Percentiles rank a stretch among this genome's conserved stretches.
Evolutionary conservation across 2,797 vertebrate genomes (phyloP).

Genomic region (Cuculus canorus): DNA sequence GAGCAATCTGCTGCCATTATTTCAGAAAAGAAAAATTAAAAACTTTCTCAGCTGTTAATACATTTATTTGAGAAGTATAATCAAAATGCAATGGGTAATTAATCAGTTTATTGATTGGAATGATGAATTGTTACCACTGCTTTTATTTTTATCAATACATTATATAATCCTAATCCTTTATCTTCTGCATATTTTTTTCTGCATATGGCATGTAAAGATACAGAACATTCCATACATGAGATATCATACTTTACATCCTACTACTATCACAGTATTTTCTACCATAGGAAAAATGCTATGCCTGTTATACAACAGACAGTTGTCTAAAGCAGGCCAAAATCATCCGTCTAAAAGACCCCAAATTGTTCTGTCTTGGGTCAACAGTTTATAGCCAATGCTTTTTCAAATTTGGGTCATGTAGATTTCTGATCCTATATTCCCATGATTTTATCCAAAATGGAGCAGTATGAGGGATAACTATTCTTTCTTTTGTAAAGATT

Average conservation of each 20-base stretch:
- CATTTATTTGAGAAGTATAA: conserved; percentile 56
- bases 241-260: background rate
- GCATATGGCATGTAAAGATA: background rate
- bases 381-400: background rate
- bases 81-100: conserved; percentile 39
- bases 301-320: background rate
- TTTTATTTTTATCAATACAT: background rate
- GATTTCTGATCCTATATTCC: background rate
- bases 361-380: background rate
- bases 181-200: background rate
- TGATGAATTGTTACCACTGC: background rate
- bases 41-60: conserved; percentile 72
- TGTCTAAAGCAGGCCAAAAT: background rate
- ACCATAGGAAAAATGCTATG: background rate
- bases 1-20: conserved; percentile 78
- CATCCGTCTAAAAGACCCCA: background rate
- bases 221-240: background rate
- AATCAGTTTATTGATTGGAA: background rate
- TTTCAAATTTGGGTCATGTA: background rate
- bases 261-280: background rate
- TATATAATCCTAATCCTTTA: background rate
- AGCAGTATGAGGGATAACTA: background rate
- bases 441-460: background rate
- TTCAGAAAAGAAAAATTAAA: conserved; percentile 77
- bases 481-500: background rate